Evolutionary conservation across 2,797 vertebrate genomes (phyloP).

Genomic region (Brotogeris chrysoptera): DNA sequence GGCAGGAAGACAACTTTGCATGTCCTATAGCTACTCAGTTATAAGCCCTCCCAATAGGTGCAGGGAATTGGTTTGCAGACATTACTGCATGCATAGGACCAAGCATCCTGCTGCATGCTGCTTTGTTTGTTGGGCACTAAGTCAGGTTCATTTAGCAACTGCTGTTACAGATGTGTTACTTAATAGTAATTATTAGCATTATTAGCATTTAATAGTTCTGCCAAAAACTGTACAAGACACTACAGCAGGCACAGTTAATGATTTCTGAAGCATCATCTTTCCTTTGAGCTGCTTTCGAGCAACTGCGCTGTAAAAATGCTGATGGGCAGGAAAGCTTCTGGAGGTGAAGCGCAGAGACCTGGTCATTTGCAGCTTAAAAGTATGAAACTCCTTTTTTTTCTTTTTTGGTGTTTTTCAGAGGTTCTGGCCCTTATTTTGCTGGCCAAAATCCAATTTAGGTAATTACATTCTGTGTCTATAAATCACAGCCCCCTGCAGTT

Average conservation of each 20-base stretch:
- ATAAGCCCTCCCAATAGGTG: not conserved
- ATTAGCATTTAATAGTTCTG: constrained; percentile 4
- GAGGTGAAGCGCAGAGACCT: not conserved
- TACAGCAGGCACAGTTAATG: not conserved
- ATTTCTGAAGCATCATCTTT: constrained; percentile 12
- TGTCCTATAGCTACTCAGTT: not conserved
- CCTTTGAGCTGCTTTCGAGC: not conserved
- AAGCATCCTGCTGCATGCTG: not conserved
- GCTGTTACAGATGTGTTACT: not conserved
- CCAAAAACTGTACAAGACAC: not conserved
- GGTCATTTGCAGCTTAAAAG: not conserved
- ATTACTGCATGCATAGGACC: not conserved
- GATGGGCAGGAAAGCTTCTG: not conserved
- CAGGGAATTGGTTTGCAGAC: not conserved
- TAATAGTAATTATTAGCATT: constrained; percentile 32
- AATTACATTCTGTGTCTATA: constrained; percentile 73
- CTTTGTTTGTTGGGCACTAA: not conserved
- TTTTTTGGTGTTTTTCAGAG: not conserved
- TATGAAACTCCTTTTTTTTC: not conserved
- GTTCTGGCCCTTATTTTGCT: constrained; percentile 58
- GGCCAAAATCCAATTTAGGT: constrained; percentile 72
- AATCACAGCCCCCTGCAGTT: constrained; percentile 63
- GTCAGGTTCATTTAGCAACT: constrained; percentile 6
- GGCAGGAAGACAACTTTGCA: not conserved
- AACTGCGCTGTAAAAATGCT: not conserved